phyloP scores from a whole-genome alignment of 1,140 invertebrate genomes.

The Adoxophyes honmai region DNA sequence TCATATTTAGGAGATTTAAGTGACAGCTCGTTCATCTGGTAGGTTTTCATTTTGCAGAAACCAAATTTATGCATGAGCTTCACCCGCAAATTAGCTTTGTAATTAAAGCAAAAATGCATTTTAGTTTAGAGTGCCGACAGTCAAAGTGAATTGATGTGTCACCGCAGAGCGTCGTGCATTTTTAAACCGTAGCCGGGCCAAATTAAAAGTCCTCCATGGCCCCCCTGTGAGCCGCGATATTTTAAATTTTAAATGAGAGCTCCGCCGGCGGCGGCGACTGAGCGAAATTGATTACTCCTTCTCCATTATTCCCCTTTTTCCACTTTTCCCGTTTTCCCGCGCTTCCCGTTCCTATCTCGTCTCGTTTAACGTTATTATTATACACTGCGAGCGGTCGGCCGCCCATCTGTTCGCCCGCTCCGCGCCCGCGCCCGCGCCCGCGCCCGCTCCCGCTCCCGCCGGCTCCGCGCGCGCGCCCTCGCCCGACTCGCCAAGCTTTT shows the following conservation, averaged over 20 bases:
- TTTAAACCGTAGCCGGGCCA: slow-evolving; percentile 66
- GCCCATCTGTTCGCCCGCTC: slow-evolving; percentile 20
- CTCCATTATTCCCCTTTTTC: slow-evolving; percentile 75
- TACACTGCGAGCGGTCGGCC: slow-evolving; percentile 35
- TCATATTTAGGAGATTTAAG: too few relatives aligned
- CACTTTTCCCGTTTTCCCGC: slow-evolving; percentile 61
- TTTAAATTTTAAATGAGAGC: slow-evolving; percentile 76
- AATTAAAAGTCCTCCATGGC: slow-evolving; percentile 73
- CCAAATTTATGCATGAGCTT: slow-evolving; percentile 11
- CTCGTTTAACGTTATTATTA: slow-evolving; percentile 71
- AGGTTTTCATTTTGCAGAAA: neutral
- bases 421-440: neutral
- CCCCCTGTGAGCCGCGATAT: slow-evolving; percentile 58
- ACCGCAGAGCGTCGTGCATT: slow-evolving; percentile 68
- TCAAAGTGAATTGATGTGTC: slow-evolving; percentile 71
- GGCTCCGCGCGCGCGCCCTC: slow-evolving; percentile 19
- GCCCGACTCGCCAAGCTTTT: slow-evolving; percentile 39
- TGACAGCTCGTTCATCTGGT: too few relatives aligned
- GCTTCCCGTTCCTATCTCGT: slow-evolving; percentile 63
- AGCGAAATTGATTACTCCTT: slow-evolving; percentile 76
- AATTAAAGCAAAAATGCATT: slow-evolving; percentile 16
- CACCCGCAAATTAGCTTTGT: slow-evolving; percentile 4
- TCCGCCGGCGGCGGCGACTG: slow-evolving; percentile 66
- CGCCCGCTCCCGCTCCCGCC: slow-evolving; percentile 25
- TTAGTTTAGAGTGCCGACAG: slow-evolving; percentile 37